Base-by-base conservation (phyloP, 2,888 invertebrate genomes). In the Seira sanloemensis region DNA sequence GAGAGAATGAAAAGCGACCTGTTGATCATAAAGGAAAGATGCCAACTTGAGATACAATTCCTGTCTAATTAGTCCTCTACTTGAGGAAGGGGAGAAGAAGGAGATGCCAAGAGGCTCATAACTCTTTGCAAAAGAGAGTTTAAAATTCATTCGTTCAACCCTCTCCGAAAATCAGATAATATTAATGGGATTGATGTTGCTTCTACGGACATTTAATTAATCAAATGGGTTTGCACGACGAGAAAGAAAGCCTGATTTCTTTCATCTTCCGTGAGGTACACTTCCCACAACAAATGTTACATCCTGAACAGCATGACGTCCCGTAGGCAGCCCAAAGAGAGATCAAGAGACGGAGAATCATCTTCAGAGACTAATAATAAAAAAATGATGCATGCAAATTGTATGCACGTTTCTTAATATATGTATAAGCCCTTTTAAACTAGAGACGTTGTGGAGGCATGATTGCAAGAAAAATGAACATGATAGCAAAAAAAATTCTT, bases 161-260 rank as follows among this genome's bases (percentile, higher is more conserved):
- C 18, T 24, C 73, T 54, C 73, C 77, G 67, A 82, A 77, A 82
- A 82, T 82, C 82, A 77, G 82, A 82, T 82, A 82, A 82, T 69
- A 76, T 82, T 82, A 73, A 82, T 82, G 68, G 72, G 82, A 68
- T 72, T 77, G 82, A 58, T 62, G 74, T 24, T 78, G 62, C 78
- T 83, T 69, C 78, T 78, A 78, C 83, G 50, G 74, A 83, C 83
- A 65, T 69, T 78, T 78, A 74, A 78, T 83, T 83, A 83, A 83
- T 83, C 83, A 83, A 78, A 83, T 50, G 19, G 26, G 58, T 58
- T 65, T 62, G n/a, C 68, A 62, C 2, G 65, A 78, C 1, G 21
- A 58, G 58, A 58, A 58, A 37, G 37, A 71, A 26, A 82, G 58
- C 54, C 67, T 65, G 24, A 58, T 58, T 9, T 58, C n/a, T 58